Evolutionary conservation across 2,888 invertebrate genomes (phyloP).

Genomic region (Micoletzkya japonica): DNA sequence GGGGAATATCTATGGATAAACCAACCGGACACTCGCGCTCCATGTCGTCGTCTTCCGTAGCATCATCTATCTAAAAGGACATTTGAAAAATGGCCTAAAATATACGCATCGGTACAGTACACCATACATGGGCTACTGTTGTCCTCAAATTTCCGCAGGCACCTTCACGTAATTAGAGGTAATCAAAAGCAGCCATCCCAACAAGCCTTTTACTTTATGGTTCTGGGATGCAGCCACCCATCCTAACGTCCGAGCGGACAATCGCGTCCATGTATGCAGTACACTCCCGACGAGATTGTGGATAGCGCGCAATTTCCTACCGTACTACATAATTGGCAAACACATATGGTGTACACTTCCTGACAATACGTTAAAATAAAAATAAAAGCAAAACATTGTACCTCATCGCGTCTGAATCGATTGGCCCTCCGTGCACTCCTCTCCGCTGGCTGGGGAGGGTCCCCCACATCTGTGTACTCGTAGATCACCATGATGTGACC

Average conservation of each 20-base stretch:
- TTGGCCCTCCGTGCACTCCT: not conserved
- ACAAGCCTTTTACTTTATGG: not conserved
- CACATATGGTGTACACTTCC: too few species aligned
- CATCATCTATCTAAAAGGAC: constrained; percentile 33
- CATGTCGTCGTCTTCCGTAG: constrained; percentile 42
- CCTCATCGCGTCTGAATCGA: constrained; percentile 10
- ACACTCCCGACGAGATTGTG: too few species aligned
- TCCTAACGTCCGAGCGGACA: too few species aligned
- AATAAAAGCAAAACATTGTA: not conserved
- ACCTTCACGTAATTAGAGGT: not conserved
- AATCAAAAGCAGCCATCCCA: not conserved
- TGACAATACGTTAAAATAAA: too few species aligned
- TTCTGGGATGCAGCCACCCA: too few species aligned
- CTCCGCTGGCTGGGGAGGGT: constrained; percentile 34
- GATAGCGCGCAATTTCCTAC: too few species aligned
- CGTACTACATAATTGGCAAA: too few species aligned
- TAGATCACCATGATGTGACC: constrained; percentile 46
- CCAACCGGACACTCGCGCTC: constrained; percentile 43
- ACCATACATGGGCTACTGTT: not conserved
- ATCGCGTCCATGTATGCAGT: too few species aligned
- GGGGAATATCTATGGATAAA: not conserved
- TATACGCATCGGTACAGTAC: not conserved
- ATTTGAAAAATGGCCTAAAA: not conserved
- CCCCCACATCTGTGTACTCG: constrained; percentile 44
- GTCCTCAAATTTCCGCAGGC: not conserved